Conservation (phyloP, 2,797 vertebrate species). For the Potorous gilbertii region DNA sequence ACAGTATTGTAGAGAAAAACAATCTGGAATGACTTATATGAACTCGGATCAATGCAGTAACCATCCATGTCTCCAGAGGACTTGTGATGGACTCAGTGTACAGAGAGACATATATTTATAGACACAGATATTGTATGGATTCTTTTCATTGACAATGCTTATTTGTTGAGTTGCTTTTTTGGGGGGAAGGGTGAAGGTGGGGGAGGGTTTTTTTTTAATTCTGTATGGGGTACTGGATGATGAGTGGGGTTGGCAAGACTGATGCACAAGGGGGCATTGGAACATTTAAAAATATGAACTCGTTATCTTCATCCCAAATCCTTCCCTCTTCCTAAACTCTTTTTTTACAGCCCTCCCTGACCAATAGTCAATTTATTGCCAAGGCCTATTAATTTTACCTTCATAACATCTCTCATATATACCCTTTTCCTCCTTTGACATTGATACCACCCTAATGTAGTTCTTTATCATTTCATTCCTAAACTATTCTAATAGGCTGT, state of each 20-base stretch:
- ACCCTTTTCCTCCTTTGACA: not conserved
- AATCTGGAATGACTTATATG: not conserved
- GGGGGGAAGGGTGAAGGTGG: too few relatives aligned
- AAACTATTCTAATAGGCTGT: not conserved
- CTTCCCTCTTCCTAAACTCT: not conserved
- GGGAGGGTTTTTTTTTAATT: not conserved
- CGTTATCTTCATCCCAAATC: not conserved
- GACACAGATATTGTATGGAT: not conserved
- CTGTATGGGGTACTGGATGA: not conserved
- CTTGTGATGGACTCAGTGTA: not conserved
- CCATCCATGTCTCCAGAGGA: not conserved
- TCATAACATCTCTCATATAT: not conserved
- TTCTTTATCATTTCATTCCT: not conserved
- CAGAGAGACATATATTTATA: not conserved
- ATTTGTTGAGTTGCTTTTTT: not conserved
- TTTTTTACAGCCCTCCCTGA: not conserved
- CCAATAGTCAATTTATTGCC: not conserved
- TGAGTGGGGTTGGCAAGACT: not conserved
- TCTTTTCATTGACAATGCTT: not conserved
- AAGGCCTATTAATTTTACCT: not conserved
- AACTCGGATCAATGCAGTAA: not conserved
- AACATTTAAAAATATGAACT: not conserved
- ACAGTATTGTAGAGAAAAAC: not conserved
- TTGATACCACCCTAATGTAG: not conserved
- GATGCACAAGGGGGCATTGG: not conserved